A percentile compares a stretch with the other conserved stretches of the same genome.
Evolutionary conservation across 2,113 vertebrate species (phyloP).

Genomic region (Alligator mississippiensis): DNA sequence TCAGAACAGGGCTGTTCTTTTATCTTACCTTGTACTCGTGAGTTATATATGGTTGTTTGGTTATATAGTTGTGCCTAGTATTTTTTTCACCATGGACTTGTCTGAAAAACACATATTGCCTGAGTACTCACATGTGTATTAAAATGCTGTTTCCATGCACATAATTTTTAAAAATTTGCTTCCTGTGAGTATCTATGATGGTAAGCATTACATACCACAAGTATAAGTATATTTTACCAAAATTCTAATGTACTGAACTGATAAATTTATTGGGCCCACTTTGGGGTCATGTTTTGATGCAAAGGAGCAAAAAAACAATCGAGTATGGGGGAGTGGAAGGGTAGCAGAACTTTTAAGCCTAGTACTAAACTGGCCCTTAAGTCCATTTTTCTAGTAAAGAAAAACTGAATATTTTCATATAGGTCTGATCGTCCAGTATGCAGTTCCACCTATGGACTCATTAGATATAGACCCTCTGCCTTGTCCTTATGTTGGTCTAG

Average conservation of each 20-base stretch:
- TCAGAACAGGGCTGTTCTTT: not conserved
- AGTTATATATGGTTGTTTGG: no score
- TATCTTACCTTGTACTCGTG: no score
- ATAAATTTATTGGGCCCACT: not conserved
- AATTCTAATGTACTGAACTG: not conserved
- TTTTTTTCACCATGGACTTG: not conserved
- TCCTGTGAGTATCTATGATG: not conserved
- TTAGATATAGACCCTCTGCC: not conserved
- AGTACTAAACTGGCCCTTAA: no score
- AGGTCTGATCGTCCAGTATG: not conserved
- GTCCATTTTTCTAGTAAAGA: not conserved
- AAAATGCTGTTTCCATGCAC: not conserved
- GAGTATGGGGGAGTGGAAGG: not conserved
- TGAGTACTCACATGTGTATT: not conserved
- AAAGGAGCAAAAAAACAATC: not conserved
- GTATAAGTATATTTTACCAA: not conserved
- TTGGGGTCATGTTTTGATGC: not conserved
- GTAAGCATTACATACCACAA: not conserved
- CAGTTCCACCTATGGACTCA: not conserved
- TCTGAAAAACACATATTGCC: not conserved
- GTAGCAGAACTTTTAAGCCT: not conserved
- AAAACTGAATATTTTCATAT: not conserved
- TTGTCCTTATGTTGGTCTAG: not conserved
- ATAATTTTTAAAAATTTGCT: not conserved
- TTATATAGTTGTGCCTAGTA: no score